Percentiles rank a stretch among this genome's conserved stretches.
Evolutionary conservation across 2,888 invertebrate species (phyloP).

Genomic region (Gymnosoma rotundatum): DNA sequence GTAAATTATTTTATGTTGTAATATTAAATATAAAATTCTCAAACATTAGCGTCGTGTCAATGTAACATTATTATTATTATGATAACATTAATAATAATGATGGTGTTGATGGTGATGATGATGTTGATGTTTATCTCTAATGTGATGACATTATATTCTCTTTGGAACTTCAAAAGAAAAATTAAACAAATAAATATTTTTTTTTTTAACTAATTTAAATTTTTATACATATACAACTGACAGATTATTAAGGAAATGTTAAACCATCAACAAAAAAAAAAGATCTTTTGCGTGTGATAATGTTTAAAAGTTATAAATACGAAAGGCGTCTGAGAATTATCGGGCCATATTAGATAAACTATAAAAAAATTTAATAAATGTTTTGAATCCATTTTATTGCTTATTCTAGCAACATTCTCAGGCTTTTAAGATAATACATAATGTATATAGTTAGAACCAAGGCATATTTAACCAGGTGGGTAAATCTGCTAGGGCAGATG

Average conservation of each 20-base stretch:
- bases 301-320: neutral
- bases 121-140: constrained; percentile 52
- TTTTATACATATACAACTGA: constrained; percentile 11
- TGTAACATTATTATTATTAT: constrained; percentile 13
- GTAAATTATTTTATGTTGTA: constrained; percentile 48
- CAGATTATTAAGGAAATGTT: constrained; percentile 39
- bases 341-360: too few species aligned
- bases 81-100: neutral
- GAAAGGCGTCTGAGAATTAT: too few species aligned
- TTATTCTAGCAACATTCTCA: too few species aligned
- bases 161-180: constrained; percentile 16
- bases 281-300: constrained; percentile 42
- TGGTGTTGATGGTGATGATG: constrained; percentile 11
- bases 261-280: neutral
- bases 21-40: constrained; percentile 7
- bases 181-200: constrained; percentile 29
- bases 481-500: too few species aligned
- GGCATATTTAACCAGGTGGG: too few species aligned
- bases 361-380: too few species aligned
- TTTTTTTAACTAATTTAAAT: constrained; percentile 23
- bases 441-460: too few species aligned
- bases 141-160: constrained; percentile 52
- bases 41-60: constrained; percentile 40
- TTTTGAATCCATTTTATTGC: too few species aligned
- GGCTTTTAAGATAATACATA: too few species aligned